phyloP scores from a whole-genome alignment of 1,140 invertebrate genomes.

The Streblospio benedicti region DNA sequence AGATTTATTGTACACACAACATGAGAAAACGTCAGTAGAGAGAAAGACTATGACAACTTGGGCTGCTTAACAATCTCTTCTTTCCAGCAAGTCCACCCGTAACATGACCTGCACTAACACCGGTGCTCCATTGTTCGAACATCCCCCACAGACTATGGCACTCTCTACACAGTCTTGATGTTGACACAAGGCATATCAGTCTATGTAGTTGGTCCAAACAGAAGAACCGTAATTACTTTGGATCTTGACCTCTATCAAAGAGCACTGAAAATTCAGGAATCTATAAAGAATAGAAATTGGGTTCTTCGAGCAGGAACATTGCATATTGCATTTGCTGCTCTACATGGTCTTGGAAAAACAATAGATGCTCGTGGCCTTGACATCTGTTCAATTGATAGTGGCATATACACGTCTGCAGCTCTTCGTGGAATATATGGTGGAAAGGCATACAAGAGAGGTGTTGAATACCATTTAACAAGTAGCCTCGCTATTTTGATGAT shows the following conservation, averaged over 20 bases:
- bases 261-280: neutral
- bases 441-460: neutral
- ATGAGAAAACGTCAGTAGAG: no score
- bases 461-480: constrained; percentile 2
- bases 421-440: neutral
- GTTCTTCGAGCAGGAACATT: neutral
- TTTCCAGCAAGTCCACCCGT: no score
- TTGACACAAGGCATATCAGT: neutral
- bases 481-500: neutral
- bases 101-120: no score
- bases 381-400: neutral
- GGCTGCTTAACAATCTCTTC: no score
- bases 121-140: neutral
- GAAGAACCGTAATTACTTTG: neutral
- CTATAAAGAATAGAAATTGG: neutral
- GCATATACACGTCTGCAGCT: constrained; percentile 2
- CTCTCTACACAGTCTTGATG: neutral
- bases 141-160: neutral
- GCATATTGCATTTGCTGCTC: constrained; percentile 1
- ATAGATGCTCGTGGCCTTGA: neutral
- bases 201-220: neutral
- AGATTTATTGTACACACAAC: no score
- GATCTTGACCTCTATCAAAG: neutral
- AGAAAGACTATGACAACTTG: no score
- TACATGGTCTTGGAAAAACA: neutral